Base-by-base conservation (phyloP, 2,797 vertebrate genomes). In the Acanthurus leucopareius region DNA sequence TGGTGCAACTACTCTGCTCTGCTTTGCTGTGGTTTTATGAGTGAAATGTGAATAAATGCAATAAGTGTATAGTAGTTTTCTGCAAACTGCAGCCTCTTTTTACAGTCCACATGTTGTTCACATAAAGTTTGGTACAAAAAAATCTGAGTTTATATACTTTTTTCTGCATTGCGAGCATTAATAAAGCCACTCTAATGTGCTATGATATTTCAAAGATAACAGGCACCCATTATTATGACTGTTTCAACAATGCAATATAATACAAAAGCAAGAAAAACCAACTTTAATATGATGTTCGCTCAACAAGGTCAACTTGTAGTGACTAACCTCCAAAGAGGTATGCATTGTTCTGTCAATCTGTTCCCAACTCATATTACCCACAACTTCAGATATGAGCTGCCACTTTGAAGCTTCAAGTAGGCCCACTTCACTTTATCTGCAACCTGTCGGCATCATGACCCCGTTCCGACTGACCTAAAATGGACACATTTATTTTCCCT, bases 351-450 rank as follows among this genome's bases (percentile, higher is more conserved):
- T 71, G 84, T 85, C 88, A 78, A 42, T 90, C 86, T 38, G 66
- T 79, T 66, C 82, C 67, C 73, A 81, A 82, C 84, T 90, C 86
- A 77, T 83, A 77, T 83, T 62, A 76, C 69, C 64, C 70, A 70
- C 69, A 82, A 73, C 87, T 87, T 74, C 57, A 91, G 92, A 93
- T 93, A 93, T 64, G 83, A 87, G 68, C 52, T 32, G 69, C 75
- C 77, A 80, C 87, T 88, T 85, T 88, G 77, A 89, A 80, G 83
- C 90, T 90, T 93, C 89, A 92, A 83, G 90, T 79, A 86, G 85
- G 70, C 65, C 79, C 87, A 92, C 93, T 93, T 90, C 69, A 88
- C 49, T 86, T 88, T 93, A 93, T 93, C 92, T 85, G 80, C 70
- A 77, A 87, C 91, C 89, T 91, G 88, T 92, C 90, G 20, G 70